Conservation (phyloP, 1,140 invertebrate species). For the Diorhabda sublineata region DNA sequence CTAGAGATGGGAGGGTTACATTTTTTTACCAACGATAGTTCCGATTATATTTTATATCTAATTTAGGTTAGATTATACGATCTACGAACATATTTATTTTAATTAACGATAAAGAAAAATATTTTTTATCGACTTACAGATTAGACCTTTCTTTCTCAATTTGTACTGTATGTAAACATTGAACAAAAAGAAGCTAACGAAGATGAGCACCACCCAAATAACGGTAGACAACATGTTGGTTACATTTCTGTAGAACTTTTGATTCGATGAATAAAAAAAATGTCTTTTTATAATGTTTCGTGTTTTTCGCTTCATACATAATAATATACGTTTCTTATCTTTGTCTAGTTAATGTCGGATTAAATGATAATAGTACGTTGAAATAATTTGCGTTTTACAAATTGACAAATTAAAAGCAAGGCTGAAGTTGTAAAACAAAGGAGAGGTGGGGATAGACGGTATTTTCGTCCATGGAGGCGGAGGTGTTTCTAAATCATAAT, state of each 20-base stretch:
- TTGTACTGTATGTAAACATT: conserved; percentile 15
- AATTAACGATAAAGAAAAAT: too few species aligned
- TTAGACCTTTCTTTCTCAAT: conserved; percentile 1
- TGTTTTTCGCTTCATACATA: too few species aligned
- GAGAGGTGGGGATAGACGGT: not conserved
- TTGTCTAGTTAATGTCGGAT: not conserved
- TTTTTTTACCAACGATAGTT: too few species aligned
- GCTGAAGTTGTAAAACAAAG: not conserved
- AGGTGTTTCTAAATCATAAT: too few species aligned
- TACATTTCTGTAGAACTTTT: not conserved
- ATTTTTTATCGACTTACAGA: not conserved
- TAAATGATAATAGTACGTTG: not conserved
- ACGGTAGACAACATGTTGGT: not conserved
- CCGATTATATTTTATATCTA: too few species aligned
- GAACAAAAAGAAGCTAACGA: conserved; percentile 2
- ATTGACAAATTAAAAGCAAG: not conserved
- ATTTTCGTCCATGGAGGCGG: too few species aligned
- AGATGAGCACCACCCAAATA: conserved; percentile 1
- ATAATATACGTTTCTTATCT: too few species aligned
- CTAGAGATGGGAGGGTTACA: too few species aligned
- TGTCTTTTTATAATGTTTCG: too few species aligned
- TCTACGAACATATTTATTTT: too few species aligned
- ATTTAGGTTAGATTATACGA: too few species aligned
- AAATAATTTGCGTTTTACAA: not conserved
- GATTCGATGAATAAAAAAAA: not conserved